Base-by-base conservation (phyloP, 2,113 vertebrate genomes). In the Pyrgilauda ruficollis region DNA sequence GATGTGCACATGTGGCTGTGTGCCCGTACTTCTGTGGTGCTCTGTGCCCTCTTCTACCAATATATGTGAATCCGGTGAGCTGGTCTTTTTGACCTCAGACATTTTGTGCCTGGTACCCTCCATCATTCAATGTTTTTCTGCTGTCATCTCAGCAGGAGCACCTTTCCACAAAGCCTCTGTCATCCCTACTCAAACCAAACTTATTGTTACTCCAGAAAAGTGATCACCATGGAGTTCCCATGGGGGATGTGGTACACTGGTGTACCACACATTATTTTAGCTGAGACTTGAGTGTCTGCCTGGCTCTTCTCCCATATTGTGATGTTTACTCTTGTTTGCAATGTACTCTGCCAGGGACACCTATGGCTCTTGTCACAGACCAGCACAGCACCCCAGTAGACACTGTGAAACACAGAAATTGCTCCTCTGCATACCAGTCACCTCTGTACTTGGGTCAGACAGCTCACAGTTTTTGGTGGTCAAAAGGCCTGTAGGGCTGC, bases 1-100 rank as follows among this genome's bases (percentile, higher is more conserved):
- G 10, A 6, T 56, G 27, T 50, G 43, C 52, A 21, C 0, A 0
- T n/a, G 28, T 56, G 31, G 10, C 15, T 67, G 5, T 43, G 31
- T 86, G 50, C 20, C 28, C 83, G 87, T 50, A 19, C 18, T 33
- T 59, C 39, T 55, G 16, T 11, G n/a, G 10, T 3, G 5, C 56
- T 70, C 64, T 37, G 17, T 50, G 53, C 61, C 10, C 13, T 59
- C 35, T 72, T 68, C 46, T 56, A 72, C 19, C 22, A 11, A 4
- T 19, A 13, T 16, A n/a, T 61, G 44, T 61, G 28, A 91, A 63
- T 31, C 10, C 28, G 26, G 3, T 64, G 19, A 88, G 23, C 21
- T 81, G 61, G 7, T 58, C 19, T 63, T 89, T 50, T n/a, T 41
- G 41, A 41, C 16, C 21, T 78, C 17, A 52, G 49, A 39, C 39